Evolutionary conservation across 2,113 vertebrate species (phyloP).

Genomic region (Erythrocercus mccallii): DNA sequence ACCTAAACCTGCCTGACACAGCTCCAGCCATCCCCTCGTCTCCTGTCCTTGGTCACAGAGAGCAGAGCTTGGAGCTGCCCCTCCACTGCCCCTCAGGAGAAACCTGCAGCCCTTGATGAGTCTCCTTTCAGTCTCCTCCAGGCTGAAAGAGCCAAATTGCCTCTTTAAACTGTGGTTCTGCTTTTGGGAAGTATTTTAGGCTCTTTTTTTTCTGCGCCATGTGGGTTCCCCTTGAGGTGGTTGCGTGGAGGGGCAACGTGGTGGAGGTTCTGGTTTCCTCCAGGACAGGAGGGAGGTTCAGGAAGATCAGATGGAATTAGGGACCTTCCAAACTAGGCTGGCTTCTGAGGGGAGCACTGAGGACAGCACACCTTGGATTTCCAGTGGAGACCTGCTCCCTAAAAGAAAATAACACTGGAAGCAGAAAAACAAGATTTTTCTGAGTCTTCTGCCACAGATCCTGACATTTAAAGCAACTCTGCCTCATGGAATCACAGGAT

Average conservation of each 20-base stretch:
- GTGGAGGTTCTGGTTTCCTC: not conserved
- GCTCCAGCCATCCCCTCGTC: not conserved
- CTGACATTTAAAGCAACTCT: not conserved
- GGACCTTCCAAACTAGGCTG: not conserved
- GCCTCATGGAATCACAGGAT: not conserved
- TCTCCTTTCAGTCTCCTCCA: not conserved
- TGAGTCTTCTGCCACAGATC: not conserved
- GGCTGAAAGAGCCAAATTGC: not conserved
- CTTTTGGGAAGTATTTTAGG: not conserved
- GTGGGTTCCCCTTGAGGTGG: not conserved
- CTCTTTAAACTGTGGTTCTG: not conserved
- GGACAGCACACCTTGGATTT: not conserved
- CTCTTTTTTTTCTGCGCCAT: not conserved
- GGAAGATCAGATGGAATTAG: not conserved
- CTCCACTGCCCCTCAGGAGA: not conserved
- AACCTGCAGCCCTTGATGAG: not conserved
- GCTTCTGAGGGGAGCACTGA: not conserved
- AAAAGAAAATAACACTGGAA: not conserved
- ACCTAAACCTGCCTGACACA: not conserved
- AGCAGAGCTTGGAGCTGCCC: not conserved
- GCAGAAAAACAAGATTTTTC: not conserved
- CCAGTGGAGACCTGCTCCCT: not conserved
- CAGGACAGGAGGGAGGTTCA: not conserved
- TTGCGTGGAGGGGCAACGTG: fast-evolving
- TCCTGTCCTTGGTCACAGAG: not conserved